phyloP scores from a whole-genome alignment of 1,140 invertebrate genomes.

The Drosophila nigrodunni region DNA sequence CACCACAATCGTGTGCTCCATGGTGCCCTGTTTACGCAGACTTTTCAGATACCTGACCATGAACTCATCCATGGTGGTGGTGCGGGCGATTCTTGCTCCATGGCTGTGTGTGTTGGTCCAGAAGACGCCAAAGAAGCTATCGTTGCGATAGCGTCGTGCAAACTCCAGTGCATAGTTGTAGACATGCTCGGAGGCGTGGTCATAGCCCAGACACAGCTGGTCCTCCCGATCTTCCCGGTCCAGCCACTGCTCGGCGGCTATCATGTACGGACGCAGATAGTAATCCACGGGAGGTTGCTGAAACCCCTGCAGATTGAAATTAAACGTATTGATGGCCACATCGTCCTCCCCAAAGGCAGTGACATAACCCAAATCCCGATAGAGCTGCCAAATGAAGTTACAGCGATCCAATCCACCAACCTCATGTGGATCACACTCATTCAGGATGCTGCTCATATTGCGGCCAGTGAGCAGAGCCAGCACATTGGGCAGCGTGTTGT shows the following conservation, averaged over 20 bases:
- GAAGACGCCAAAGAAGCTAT: constrained; percentile 90
- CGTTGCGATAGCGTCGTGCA: constrained; percentile 85
- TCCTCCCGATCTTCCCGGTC: constrained; percentile 72
- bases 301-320: constrained; percentile 91
- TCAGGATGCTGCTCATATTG: constrained; percentile 84
- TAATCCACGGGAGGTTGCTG: constrained; percentile 91
- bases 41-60: constrained; percentile 86
- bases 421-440: constrained; percentile 85
- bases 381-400: constrained; percentile 92
- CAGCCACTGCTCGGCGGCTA: constrained; percentile 87
- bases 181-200: constrained; percentile 86
- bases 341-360: constrained; percentile 92
- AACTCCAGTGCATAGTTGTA: constrained; percentile 87
- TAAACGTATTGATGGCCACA: constrained; percentile 90
- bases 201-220: constrained; percentile 86
- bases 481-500: constrained; percentile 92
- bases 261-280: constrained; percentile 90
- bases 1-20: constrained; percentile 90
- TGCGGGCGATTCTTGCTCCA: constrained; percentile 88
- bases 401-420: constrained; percentile 86
- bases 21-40: constrained; percentile 86
- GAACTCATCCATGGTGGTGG: constrained; percentile 87
- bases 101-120: constrained; percentile 91
- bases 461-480: constrained; percentile 90
- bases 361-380: constrained; percentile 88